Evolutionary conservation across 2,797 vertebrate genomes (phyloP).

Genomic region (Momotus momota): DNA sequence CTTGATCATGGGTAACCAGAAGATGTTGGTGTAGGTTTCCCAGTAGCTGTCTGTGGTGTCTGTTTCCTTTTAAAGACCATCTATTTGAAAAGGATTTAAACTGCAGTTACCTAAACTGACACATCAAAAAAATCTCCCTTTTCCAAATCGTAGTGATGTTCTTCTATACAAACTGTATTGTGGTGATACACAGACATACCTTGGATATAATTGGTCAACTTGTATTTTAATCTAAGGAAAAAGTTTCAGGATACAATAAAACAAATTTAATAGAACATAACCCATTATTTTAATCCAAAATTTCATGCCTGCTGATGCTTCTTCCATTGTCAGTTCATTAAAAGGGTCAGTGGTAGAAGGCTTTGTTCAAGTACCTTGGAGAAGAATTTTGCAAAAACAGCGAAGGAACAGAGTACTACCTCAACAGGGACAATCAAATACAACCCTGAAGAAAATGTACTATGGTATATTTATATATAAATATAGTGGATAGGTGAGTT

Average conservation of each 20-base stretch:
- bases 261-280: background rate
- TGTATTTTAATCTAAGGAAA: background rate
- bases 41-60: background rate
- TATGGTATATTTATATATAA: background rate
- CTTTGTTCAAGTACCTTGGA: background rate
- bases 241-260: background rate
- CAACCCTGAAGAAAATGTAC: background rate
- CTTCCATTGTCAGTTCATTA: background rate
- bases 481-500: background rate
- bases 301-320: background rate
- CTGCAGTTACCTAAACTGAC: background rate
- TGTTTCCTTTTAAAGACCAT: background rate
- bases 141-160: background rate
- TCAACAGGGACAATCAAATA: background rate
- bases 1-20: background rate
- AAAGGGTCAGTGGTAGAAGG: background rate
- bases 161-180: background rate
- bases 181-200: background rate
- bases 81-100: background rate
- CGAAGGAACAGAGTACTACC: background rate
- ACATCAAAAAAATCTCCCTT: background rate
- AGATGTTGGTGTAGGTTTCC: background rate
- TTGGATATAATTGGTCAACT: background rate
- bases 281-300: background rate
- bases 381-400: background rate